A percentile compares a stretch with the other conserved stretches of the same genome.
phyloP scores from a whole-genome alignment of 2,797 vertebrate genomes.

The Cottoperca gobio region DNA sequence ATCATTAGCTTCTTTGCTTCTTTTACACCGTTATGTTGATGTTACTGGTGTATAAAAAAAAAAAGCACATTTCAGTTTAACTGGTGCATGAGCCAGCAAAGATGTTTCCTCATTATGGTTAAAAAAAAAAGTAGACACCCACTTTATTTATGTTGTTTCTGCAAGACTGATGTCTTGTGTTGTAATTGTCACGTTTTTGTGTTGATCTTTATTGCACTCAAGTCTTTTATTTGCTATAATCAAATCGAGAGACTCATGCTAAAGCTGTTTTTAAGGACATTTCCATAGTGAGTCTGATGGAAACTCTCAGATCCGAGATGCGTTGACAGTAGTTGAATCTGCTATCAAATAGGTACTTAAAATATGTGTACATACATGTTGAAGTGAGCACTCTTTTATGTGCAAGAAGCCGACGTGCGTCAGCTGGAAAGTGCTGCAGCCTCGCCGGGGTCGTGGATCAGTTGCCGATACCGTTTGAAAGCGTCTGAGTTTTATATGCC shows the following conservation, averaged over 20 bases:
- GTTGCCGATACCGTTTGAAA: constrained; percentile 51
- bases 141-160: constrained; percentile 41
- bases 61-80: constrained; percentile 10
- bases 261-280: constrained; percentile 51
- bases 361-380: constrained; percentile 35
- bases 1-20: constrained; percentile 29
- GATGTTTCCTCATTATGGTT: neutral
- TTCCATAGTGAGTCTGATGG: constrained; percentile 36
- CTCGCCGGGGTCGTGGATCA: constrained; percentile 52
- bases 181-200: too few species aligned
- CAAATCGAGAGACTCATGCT: constrained; percentile 20
- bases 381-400: constrained; percentile 11
- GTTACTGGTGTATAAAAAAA: neutral
- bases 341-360: constrained; percentile 31
- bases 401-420: constrained; percentile 6
- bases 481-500: constrained; percentile 31
- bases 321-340: constrained; percentile 47
- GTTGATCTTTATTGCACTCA: too few species aligned
- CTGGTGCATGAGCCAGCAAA: constrained; percentile 5
- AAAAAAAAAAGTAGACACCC: constrained; percentile 14
- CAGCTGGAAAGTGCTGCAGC: constrained; percentile 37
- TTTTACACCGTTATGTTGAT: constrained; percentile 16
- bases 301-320: constrained; percentile 36
- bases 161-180: constrained; percentile 10
- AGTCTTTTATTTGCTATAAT: too few species aligned